Conservation (phyloP, 1,140 invertebrate species). For the Wasmannia auropunctata region DNA sequence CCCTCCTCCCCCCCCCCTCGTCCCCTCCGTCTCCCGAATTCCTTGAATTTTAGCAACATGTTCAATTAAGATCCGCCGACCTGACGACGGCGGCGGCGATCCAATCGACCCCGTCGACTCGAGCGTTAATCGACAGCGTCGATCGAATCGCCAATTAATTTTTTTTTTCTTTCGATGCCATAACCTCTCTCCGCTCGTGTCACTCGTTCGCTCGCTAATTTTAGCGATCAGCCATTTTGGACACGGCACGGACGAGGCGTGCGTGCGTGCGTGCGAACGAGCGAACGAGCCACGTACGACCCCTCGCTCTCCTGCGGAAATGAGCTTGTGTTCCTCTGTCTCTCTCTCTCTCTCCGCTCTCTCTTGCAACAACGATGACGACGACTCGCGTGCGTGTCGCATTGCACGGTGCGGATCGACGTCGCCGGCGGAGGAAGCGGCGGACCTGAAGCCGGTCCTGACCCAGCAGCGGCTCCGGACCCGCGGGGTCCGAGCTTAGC, state of each 20-base stretch:
- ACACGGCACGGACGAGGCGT: slow-evolving; percentile 57
- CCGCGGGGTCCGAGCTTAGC: not conserved
- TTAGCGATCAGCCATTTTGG: slow-evolving; percentile 83
- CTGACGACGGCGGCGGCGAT: not conserved
- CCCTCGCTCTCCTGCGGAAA: slow-evolving; percentile 64
- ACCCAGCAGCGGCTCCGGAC: not conserved
- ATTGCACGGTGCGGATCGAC: not conserved
- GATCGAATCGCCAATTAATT: not conserved
- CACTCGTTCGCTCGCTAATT: slow-evolving; percentile 73
- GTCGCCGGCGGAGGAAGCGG: not conserved
- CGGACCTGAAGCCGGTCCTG: not conserved
- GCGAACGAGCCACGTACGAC: slow-evolving; percentile 31
- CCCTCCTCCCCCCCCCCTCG: too few relatives aligned
- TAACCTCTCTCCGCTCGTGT: slow-evolving; percentile 38
- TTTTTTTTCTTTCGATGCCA: not conserved
- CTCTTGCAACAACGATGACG: not conserved
- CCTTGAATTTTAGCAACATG: not conserved
- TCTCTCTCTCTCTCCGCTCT: not conserved
- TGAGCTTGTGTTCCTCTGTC: slow-evolving; percentile 19
- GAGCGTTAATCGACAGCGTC: not conserved
- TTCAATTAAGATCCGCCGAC: not conserved
- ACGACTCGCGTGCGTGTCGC: slow-evolving; percentile 14
- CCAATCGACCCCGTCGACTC: not conserved
- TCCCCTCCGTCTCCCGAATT: not conserved
- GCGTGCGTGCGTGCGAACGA: not conserved